phyloP scores from a whole-genome alignment of 1,140 invertebrate species.

The Hycleus phaleratus region DNA sequence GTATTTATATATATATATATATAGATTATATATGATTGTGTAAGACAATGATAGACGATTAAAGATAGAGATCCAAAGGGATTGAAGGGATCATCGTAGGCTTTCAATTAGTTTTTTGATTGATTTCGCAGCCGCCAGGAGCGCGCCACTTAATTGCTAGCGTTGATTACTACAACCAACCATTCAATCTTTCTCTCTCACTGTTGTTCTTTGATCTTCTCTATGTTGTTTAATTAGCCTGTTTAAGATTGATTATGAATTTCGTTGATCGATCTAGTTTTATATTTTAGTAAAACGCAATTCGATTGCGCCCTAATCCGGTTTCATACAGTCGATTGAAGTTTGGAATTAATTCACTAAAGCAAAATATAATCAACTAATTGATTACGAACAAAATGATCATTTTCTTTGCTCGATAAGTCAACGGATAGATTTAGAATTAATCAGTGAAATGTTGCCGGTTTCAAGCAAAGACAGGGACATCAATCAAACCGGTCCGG shows the following conservation, averaged over 20 bases:
- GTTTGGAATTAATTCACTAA: no score
- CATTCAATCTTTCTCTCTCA: slow-evolving; percentile 1
- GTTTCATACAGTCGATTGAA: no score
- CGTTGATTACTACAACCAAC: slow-evolving; percentile 35
- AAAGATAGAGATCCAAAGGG: slow-evolving; percentile 21
- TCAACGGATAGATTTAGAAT: no score
- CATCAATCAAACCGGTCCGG: no score
- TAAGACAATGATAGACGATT: not conserved
- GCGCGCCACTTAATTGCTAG: slow-evolving; percentile 39
- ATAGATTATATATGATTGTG: no score
- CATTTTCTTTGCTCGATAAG: no score
- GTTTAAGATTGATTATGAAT: slow-evolving; percentile 41
- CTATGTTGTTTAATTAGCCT: slow-evolving; percentile 35
- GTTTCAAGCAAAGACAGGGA: no score
- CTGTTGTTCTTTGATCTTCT: slow-evolving; percentile 35
- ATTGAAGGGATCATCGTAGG: slow-evolving; percentile 34
- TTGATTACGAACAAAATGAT: not conserved
- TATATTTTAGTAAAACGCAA: no score
- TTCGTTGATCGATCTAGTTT: slow-evolving; percentile 29
- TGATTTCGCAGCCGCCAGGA: slow-evolving; percentile 38
- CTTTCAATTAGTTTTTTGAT: slow-evolving; percentile 43
- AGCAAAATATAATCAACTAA: slow-evolving; percentile 7
- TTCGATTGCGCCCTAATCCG: no score
- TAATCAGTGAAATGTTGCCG: no score
- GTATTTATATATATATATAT: no score